Percentiles rank a stretch among this genome's conserved stretches.
Conservation (phyloP, 2,113 vertebrate genomes). For the Corythaixoides concolor region DNA sequence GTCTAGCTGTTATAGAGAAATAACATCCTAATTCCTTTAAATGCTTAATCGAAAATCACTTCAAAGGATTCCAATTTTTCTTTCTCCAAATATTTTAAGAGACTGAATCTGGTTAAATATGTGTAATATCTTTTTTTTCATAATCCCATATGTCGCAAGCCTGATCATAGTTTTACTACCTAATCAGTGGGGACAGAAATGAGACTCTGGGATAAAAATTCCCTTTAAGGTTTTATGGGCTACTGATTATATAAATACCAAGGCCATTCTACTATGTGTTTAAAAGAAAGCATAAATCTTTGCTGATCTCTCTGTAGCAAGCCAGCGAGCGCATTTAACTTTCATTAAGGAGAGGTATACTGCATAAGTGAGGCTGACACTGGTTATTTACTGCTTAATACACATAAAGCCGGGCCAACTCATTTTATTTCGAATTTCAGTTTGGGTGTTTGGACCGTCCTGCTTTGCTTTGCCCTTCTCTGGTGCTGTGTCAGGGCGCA, state of each 20-base stretch:
- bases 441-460: not conserved
- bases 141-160: not conserved
- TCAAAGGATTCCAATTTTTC: not conserved
- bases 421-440: not conserved
- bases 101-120: not conserved
- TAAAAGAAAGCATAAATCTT: constrained; percentile 14
- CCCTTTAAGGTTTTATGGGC: not conserved
- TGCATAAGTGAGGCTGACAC: not conserved
- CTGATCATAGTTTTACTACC: not conserved
- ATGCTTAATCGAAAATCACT: not conserved
- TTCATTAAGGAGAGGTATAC: not conserved
- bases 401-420: not conserved
- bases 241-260: not conserved
- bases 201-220: not conserved
- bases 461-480: not conserved
- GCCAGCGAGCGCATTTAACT: not conserved
- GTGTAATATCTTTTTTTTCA: not conserved
- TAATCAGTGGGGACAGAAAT: not conserved
- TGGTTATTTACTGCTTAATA: not conserved
- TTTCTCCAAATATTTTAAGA: not conserved
- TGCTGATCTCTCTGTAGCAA: not conserved
- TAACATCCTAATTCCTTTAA: not conserved
- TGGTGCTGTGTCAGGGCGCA: fast-evolving
- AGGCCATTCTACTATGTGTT: not conserved
- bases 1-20: not conserved